Evolutionary conservation across 2,888 invertebrate species (phyloP), one percentile per base, ranked within the genome.

Genomic region (Cactoblastis cactorum): DNA sequence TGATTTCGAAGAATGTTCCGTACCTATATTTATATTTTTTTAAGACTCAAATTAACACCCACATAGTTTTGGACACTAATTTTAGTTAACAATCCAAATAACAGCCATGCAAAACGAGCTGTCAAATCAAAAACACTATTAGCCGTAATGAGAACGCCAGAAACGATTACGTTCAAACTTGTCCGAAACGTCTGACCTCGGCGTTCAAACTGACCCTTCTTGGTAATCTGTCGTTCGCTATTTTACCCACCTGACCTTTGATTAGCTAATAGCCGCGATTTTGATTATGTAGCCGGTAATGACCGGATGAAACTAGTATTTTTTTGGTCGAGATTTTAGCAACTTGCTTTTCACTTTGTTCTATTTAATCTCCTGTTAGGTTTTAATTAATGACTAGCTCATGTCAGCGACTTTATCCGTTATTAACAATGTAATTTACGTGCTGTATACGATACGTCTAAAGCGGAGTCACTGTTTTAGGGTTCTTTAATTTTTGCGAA

Each of bases 261-360:
- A 43, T 28, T 14, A 28, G 43, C 28, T 43, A 12, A n/a, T 12
- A 6, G 52, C 62, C 52, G 59, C 55, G 11, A 17, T 17, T 37
- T 37, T 37, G 14, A 11, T 9, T 11, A 37, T 37, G 15, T 9
- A 17, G 12, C 34, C 5, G 22, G 9, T 28, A 28, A 6, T 28
- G 1, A 28, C 1, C 9, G 9, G 28, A 4, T 9, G 8, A 28
- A 28, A 28, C 4, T 28, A 1, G 3, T 28, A 9, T 28, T 28
- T 6, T 9, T 28, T 8, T n/a, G n/a, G n/a, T n/a, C n/a, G n/a
- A n/a, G 28, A 28, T 28, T 28, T 28, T n/a, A 9, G 28, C 28
- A 28, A 28, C 28, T 28, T 28, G 8, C 1, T n/a, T n/a, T n/a
- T n/a, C n/a, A n/a, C n/a, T n/a, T n/a, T n/a, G n/a, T n/a, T n/a